These are phyloP conservation scores for Tipula confusa DNA, from an alignment of 2,888 invertebrate genomes.

Conservation along the genomic window DNA sequence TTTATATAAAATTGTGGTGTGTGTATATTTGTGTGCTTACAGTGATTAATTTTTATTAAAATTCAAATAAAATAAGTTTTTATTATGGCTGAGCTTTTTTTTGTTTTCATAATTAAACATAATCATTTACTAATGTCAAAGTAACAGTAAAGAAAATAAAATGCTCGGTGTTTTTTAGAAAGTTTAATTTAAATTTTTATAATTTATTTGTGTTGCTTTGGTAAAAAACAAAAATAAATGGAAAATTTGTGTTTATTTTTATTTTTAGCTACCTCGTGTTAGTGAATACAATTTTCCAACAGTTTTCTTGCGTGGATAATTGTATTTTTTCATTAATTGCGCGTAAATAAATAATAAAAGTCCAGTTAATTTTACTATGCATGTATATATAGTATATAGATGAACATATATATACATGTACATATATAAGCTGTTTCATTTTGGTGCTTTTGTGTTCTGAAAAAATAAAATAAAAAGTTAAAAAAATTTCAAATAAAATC, in stretches of 20 bases:
- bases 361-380: background rate
- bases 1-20: background rate
- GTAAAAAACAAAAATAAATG: background rate
- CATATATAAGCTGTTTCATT: background rate
- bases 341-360: conserved; percentile 25
- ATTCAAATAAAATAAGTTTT: background rate
- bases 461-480: background rate
- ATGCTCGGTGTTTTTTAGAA: background rate
- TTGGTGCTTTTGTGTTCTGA: background rate
- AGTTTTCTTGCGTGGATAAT: background rate
- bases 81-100: background rate
- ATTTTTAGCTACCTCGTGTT: background rate
- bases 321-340: background rate
- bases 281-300: background rate
- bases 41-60: conserved; percentile 8
- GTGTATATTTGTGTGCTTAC: background rate
- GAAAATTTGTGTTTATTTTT: background rate
- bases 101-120: background rate
- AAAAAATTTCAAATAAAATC: background rate
- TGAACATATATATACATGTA: no score
- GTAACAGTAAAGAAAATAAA: background rate
- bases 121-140: conserved; percentile 3
- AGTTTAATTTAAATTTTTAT: background rate
- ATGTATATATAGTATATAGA: background rate
- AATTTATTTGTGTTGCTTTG: background rate